phyloP scores from a whole-genome alignment of 1,140 invertebrate genomes.

The Neomicropteryx cornuta region DNA sequence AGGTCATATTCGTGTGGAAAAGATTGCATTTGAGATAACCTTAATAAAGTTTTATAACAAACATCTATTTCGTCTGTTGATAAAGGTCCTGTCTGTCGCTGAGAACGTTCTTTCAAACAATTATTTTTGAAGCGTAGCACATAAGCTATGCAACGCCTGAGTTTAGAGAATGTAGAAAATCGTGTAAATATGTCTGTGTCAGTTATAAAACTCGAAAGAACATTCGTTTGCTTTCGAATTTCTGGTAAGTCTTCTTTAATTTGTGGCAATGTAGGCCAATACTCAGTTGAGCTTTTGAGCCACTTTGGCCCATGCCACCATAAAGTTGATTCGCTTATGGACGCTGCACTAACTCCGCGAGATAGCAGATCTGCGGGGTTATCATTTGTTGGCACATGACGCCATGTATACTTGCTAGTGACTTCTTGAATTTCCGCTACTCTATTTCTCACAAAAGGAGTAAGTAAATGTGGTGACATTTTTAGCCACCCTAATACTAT shows the following conservation, averaged over 20 bases:
- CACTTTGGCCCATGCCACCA: constrained; percentile 26
- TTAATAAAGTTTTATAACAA: constrained; percentile 3
- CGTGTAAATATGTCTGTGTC: too few relatives aligned
- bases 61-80: too few relatives aligned
- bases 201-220: too few relatives aligned
- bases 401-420: constrained; percentile 17
- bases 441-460: constrained; percentile 22
- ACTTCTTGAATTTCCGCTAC: constrained; percentile 22
- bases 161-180: too few relatives aligned
- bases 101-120: too few relatives aligned
- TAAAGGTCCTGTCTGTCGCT: too few relatives aligned
- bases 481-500: constrained; percentile 21
- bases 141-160: too few relatives aligned
- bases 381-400: constrained; percentile 16
- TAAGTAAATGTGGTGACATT: constrained; percentile 12
- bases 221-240: too few relatives aligned
- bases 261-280: too few relatives aligned
- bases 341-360: constrained; percentile 19
- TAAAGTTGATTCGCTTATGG: constrained; percentile 16
- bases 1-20: background rate
- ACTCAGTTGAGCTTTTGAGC: too few relatives aligned
- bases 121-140: too few relatives aligned
- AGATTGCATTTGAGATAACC: constrained; percentile 1
- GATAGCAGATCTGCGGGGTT: constrained; percentile 35
- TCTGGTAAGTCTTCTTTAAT: too few relatives aligned